Evolutionary conservation across 2,797 vertebrate genomes (phyloP).

Genomic region (Neoniphon sammara): DNA sequence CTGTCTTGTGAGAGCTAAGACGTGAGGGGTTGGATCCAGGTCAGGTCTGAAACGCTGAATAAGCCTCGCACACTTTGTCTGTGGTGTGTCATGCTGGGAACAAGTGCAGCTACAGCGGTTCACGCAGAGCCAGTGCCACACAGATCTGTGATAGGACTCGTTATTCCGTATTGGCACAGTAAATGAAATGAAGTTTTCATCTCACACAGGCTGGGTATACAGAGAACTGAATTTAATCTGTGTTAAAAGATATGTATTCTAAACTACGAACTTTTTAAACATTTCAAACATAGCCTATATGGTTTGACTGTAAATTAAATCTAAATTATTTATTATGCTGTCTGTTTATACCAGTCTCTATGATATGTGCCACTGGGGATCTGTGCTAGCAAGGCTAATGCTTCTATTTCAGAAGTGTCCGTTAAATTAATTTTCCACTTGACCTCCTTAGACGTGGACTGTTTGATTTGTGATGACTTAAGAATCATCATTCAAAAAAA

Average conservation of each 20-base stretch:
- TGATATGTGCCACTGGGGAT: no score
- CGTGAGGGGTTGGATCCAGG: conserved; percentile 38
- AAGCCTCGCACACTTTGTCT: conserved; percentile 10
- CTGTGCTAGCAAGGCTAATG: no score
- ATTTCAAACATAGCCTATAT: not conserved
- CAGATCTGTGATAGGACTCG: not conserved
- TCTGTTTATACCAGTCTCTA: no score
- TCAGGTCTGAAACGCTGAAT: conserved; percentile 48
- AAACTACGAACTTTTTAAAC: not conserved
- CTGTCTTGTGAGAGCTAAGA: conserved; percentile 31
- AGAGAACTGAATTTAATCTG: no score
- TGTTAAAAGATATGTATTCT: not conserved
- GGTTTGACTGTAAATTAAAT: no score
- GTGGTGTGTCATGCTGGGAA: conserved; percentile 11
- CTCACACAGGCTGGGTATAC: no score
- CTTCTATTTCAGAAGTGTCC: no score
- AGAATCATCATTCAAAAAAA: no score
- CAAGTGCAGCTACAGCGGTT: conserved; percentile 7
- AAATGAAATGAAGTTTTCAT: not conserved
- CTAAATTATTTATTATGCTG: no score
- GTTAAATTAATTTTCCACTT: no score
- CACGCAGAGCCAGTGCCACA: not conserved
- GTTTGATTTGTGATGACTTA: no score
- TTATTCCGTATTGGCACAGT: not conserved
- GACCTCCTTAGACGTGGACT: no score